These are phyloP conservation scores for Caenorhabditis tropicalis DNA, from an alignment of 1,140 invertebrate genomes.

Conservation along the genomic window DNA sequence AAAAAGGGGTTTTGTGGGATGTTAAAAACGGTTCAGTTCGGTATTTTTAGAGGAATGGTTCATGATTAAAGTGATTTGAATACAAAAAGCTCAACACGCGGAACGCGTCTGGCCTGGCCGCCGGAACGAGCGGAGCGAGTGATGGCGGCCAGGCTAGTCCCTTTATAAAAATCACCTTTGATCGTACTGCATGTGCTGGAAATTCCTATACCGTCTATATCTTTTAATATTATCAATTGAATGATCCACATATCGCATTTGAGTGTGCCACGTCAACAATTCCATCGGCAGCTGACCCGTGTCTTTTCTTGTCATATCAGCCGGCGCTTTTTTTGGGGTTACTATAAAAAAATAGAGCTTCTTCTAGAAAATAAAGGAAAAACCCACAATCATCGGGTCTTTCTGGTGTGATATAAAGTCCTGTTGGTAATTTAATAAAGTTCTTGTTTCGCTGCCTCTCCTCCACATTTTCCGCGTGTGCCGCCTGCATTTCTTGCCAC, in stretches of 20 bases:
- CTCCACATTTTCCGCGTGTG: conserved; percentile 54
- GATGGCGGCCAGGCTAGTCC: too few species aligned
- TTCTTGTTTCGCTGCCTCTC: conserved; percentile 57
- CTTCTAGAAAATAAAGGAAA: neutral
- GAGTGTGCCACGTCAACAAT: conserved; percentile 64
- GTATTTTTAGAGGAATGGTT: too few species aligned
- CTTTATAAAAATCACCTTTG: conserved; percentile 65
- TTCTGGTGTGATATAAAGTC: conserved; percentile 68
- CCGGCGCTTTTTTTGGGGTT: conserved; percentile 62
- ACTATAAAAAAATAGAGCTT: conserved; percentile 52
- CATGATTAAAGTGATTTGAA: too few species aligned
- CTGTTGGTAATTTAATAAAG: conserved; percentile 58
- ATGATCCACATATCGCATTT: conserved; percentile 68
- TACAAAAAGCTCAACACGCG: too few species aligned
- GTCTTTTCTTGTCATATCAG: conserved; percentile 64
- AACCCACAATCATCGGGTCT: conserved; percentile 59
- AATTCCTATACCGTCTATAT: conserved; percentile 61
- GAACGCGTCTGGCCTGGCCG: too few species aligned
- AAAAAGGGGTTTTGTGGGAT: too few species aligned
- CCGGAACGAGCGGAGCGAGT: too few species aligned
- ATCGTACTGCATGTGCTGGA: conserved; percentile 68
- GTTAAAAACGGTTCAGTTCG: too few species aligned
- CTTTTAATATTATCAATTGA: conserved; percentile 67
- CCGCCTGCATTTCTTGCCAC: conserved; percentile 68
- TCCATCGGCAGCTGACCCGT: conserved; percentile 61